Conservation (phyloP, 2,113 vertebrate species). For the Sprattus sprattus region DNA sequence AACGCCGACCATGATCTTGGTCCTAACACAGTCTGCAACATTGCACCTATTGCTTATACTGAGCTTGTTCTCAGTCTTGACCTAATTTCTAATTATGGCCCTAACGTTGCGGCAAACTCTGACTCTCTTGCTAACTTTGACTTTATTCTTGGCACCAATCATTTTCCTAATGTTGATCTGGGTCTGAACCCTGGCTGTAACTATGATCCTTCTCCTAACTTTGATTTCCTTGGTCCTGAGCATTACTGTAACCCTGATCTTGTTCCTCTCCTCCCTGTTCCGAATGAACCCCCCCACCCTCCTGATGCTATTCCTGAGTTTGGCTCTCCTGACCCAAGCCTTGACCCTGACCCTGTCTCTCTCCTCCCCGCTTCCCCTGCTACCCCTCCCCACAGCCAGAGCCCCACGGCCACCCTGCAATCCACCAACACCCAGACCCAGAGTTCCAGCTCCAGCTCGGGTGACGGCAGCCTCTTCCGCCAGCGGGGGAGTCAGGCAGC, state of each 20-base stretch:
- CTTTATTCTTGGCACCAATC: neutral
- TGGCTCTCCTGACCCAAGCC: neutral
- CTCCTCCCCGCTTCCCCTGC: constrained; percentile 23
- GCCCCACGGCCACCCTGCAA: constrained; percentile 92
- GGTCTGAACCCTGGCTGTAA: neutral
- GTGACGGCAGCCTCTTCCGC: constrained; percentile 92
- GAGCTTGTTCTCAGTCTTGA: neutral
- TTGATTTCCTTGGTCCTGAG: neutral
- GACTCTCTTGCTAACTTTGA: neutral
- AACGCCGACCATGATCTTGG: neutral
- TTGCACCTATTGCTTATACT: neutral
- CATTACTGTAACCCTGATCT: neutral
- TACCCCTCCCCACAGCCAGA: constrained; percentile 77
- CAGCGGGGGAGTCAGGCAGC: constrained; percentile 86
- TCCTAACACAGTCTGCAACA: neutral
- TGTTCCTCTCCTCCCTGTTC: neutral
- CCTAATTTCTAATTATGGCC: neutral
- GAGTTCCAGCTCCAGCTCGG: constrained; percentile 97
- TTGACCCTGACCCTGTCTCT: constrained; percentile 2
- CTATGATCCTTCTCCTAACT: neutral
- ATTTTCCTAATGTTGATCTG: neutral
- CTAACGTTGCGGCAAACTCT: neutral
- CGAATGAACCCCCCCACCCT: neutral
- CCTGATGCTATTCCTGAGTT: neutral
- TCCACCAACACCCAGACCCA: constrained; percentile 94